Evolutionary conservation across 2,797 vertebrate genomes (phyloP).

Genomic region (Rhinella marina): DNA sequence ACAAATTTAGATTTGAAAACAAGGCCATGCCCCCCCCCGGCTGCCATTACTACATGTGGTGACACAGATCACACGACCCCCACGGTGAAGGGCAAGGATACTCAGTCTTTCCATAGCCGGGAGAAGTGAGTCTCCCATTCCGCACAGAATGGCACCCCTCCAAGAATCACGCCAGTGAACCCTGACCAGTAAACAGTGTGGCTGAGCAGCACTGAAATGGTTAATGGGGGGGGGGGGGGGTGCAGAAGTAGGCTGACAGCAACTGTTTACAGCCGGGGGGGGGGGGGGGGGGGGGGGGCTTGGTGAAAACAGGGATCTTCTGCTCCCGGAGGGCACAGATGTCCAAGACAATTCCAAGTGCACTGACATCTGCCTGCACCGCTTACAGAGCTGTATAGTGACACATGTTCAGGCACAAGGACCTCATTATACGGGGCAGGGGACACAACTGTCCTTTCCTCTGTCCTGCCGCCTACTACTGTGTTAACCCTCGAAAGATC

Average conservation of each 20-base stretch:
- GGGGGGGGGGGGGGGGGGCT: constrained; percentile 1
- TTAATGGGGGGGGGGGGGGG: not conserved
- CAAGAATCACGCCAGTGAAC: too few relatives aligned
- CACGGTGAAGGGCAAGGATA: not conserved
- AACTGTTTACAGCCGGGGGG: constrained; percentile 16
- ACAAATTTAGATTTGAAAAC: not conserved
- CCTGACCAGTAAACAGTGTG: not conserved
- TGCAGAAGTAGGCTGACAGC: not conserved
- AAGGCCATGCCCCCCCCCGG: not conserved
- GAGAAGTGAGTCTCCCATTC: not conserved
- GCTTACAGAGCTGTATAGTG: not conserved
- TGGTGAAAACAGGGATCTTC: not conserved
- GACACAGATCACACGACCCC: not conserved
- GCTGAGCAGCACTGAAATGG: not conserved
- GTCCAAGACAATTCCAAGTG: accelerated
- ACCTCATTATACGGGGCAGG: not conserved
- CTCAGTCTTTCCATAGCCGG: not conserved
- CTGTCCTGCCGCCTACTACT: not conserved
- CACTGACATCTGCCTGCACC: not conserved
- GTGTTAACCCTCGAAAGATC: not conserved
- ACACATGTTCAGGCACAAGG: constrained; percentile 29
- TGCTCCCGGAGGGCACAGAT: not conserved
- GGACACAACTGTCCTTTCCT: not conserved
- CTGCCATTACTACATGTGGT: not conserved
- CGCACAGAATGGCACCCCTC: not conserved